Evolutionary conservation across 2,797 vertebrate genomes (phyloP), one percentile per base, ranked within the genome.

Genomic region (Perodicticus potto): DNA sequence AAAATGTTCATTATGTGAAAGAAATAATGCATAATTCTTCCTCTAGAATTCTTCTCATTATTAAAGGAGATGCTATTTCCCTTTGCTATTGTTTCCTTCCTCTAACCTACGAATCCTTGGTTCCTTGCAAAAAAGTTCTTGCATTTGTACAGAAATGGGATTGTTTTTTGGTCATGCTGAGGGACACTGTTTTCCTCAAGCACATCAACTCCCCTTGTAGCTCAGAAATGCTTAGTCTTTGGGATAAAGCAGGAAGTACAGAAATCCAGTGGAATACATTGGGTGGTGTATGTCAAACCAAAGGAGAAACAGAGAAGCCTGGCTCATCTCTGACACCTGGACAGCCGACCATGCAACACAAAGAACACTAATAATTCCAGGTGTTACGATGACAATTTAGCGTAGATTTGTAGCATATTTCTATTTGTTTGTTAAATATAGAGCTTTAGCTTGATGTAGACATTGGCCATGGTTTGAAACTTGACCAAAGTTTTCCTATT

Each of bases 51-150:
- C 37, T 43, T 82, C 37, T 57, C 61, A 82, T 76, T 57, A 43
- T 67, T 40, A 65, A 92, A 86, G 43, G 25, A 90, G 43, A 65
- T 45, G 55, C 10, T 57, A 9, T 43, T 90, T 37, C 65, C 63
- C 80, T 93, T 65, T 67, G 63, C 27, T 91, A 29, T 87, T 90
- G 83, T 49, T 87, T 77, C 40, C 27, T 7, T 87, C 67, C 69
- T 92, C 77, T 69, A 73, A 65, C 59, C 63, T 27, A 94, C 19
- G 34, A 73, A 19, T n/a, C 20, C 43, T 55, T 78, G 55, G 43
- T 73, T 89, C 57, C 76, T 72, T 59, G 43, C 45, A 29, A 59
- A 85, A 85, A 89, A 73, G 45, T 43, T 78, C 37, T 82, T 83
- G 40, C 19, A 19, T 69, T 73, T 77, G 12, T 37, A 53, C 55